These are phyloP conservation scores for Oxyura jamaicensis DNA, from an alignment of 2,113 vertebrate genomes.

Conservation along the genomic window DNA sequence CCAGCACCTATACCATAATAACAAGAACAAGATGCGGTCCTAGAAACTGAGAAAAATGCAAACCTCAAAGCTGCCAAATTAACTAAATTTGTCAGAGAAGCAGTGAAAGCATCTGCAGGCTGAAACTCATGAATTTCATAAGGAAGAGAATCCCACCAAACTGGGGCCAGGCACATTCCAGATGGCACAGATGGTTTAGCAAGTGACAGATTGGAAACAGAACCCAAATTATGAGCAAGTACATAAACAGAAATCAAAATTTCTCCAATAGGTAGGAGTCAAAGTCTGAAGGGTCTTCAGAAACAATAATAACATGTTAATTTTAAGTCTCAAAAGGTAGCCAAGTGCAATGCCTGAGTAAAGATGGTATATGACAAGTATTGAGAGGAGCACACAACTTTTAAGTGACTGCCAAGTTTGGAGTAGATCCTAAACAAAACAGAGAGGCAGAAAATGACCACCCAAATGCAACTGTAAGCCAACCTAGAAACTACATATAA, in stretches of 20 bases:
- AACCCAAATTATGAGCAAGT: slow-evolving; percentile 69
- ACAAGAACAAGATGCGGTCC: background rate
- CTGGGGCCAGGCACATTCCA: slow-evolving; percentile 52
- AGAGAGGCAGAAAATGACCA: slow-evolving; percentile 19
- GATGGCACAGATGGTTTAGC: slow-evolving; percentile 71
- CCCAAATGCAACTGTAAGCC: background rate
- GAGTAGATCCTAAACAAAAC: slow-evolving; percentile 1
- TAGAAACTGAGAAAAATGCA: slow-evolving; percentile 50
- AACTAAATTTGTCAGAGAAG: slow-evolving; percentile 35
- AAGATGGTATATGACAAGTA: slow-evolving; percentile 43
- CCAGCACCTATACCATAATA: background rate
- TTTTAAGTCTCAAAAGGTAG: slow-evolving; percentile 50
- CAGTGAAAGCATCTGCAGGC: slow-evolving; percentile 53
- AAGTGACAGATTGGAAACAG: slow-evolving; percentile 74
- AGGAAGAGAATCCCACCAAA: slow-evolving; percentile 63
- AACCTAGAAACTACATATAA: slow-evolving; percentile 14
- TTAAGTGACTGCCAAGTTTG: slow-evolving; percentile 23
- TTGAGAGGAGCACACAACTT: background rate
- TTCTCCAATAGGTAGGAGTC: slow-evolving; percentile 65
- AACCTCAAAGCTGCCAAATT: slow-evolving; percentile 38
- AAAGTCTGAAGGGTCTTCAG: slow-evolving; percentile 56
- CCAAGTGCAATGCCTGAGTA: slow-evolving; percentile 17
- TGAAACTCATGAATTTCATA: slow-evolving; percentile 58
- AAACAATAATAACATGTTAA: slow-evolving; percentile 52
- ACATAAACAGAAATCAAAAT: slow-evolving; percentile 65